Evolutionary conservation across 1,140 invertebrate species (phyloP), one percentile per base, ranked within the genome.

Genomic region (Theocolax elegans): DNA sequence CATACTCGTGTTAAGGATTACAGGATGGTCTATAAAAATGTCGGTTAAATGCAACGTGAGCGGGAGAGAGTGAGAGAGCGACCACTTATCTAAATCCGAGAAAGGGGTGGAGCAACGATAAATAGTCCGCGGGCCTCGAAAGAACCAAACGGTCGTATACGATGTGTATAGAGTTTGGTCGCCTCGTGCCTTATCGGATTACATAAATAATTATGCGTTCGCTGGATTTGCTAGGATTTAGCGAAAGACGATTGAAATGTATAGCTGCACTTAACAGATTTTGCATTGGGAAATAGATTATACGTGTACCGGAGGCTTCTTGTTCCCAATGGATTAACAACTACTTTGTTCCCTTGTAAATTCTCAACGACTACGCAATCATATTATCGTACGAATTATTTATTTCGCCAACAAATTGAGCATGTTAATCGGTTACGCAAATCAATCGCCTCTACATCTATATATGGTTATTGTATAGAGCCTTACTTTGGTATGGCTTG

Each of bases 271-370:
- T 66, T 66, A 66, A 27, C 40, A 54, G 40, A 56, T 56, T 66
- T 27, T 66, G 63, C 63, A 65, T 54, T 51, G 48, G 63, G 38
- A 54, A 65, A 65, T 65, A 42, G 63, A 65, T 53, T 53, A 27
- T 65, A 42, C 9, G 3, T 27, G 1, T 25, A 42, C 31, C 25
- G 10, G 17, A 4, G 2, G 31, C 23, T 29, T 25, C 40, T 54
- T 35, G 9, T 19, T 25, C 40, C 38, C 35, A 54, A 54, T 65
- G 64, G 64, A 66, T 66, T 66, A 66, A 8, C 51, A 65, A 65
- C 63, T 65, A 40, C 49, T 65, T 66, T 56, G 53, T 56, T 44
- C 15, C n/a, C n/a, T 3, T 38, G 35, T 31, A 17, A 25, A 12
- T 27, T 29, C 12, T 4, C 10, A 7, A 3, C 12, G 23, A 27